Base-by-base conservation (phyloP, 2,888 invertebrate genomes). In the Troides oblongomaculatus region DNA sequence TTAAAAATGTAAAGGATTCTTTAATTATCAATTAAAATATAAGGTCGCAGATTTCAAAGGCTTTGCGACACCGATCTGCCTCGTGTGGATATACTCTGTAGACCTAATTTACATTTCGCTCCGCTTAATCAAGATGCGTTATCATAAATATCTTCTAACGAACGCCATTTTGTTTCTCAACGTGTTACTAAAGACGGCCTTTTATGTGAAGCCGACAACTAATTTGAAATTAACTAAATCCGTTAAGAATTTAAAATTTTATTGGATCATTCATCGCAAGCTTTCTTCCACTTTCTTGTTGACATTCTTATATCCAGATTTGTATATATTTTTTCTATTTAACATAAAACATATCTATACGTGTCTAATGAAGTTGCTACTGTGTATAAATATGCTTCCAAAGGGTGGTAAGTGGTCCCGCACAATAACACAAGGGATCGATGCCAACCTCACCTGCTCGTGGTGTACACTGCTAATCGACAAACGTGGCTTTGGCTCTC, bases 131-230 rank as follows among this genome's bases (percentile, higher is more conserved):
- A 59, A 50, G 4, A 23, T 39, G 23, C 62, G 53, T 43, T 57
- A 12, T 62, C 56, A 62, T 62, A 56, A 67, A 62, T 62, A 39
- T 67, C 57, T n/a, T 62, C 21, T 62, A 62, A 67, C 17, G 66
- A 61, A 62, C 23, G 61, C 39, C 30, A 50, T 60, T n/a, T 59
- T 59, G 46, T 18, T 23, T 67, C 43, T 57, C 30, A 62, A 67
- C 14, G 53, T n/a, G 21, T 62, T 62, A 62, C 46, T 43, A 18
- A 62, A 62, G 62, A 62, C 30, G 62, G 62, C 46, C 7, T 46
- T 43, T 58, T 23, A 58, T 25, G 12, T 46, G n/a, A 62, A 62
- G 53, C 56, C 56, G 61, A 57, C 39, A 46, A 50, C 50, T 25
- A 50, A 50, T 62, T 62, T 25, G 8, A 50, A 62, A 46, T 50